Conservation (phyloP, 2,888 invertebrate species). For the Parnassius smintheus region DNA sequence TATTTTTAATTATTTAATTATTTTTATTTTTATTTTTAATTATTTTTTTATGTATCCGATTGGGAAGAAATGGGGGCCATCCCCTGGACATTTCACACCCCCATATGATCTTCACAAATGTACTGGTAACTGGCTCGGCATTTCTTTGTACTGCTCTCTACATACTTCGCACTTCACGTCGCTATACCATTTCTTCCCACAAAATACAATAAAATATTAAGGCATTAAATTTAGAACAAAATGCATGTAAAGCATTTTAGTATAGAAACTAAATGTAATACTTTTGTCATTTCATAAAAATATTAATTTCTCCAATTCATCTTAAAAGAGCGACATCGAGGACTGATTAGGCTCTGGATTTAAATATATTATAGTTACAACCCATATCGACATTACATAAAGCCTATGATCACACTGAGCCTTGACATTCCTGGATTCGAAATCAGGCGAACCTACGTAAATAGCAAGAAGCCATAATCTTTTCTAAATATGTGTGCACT, state of each 20-base stretch:
- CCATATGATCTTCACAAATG: constrained; percentile 38
- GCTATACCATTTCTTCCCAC: constrained; percentile 58
- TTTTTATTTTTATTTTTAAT: too few species aligned
- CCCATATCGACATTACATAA: constrained; percentile 60
- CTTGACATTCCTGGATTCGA: neutral
- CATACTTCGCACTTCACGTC: constrained; percentile 34
- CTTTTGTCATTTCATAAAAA: constrained; percentile 78
- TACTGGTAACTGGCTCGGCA: constrained; percentile 73
- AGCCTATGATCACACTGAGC: constrained; percentile 41
- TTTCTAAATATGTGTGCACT: constrained; percentile 76
- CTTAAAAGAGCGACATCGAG: constrained; percentile 64
- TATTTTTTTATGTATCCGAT: constrained; percentile 44
- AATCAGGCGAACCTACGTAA: constrained; percentile 31
- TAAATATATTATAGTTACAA: constrained; percentile 60
- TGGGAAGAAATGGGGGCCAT: constrained; percentile 56
- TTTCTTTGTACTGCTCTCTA: constrained; percentile 67
- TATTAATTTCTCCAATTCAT: constrained; percentile 58
- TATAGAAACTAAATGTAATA: constrained; percentile 69
- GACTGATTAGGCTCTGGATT: constrained; percentile 53
- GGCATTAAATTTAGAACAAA: constrained; percentile 56
- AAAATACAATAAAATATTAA: constrained; percentile 43
- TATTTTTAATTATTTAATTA: too few species aligned
- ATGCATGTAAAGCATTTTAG: constrained; percentile 51
- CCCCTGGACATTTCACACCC: constrained; percentile 36
- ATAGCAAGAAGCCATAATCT: constrained; percentile 69